Evolutionary conservation across 2,888 invertebrate genomes (phyloP).

Genomic region (Drosophila prostipennis): DNA sequence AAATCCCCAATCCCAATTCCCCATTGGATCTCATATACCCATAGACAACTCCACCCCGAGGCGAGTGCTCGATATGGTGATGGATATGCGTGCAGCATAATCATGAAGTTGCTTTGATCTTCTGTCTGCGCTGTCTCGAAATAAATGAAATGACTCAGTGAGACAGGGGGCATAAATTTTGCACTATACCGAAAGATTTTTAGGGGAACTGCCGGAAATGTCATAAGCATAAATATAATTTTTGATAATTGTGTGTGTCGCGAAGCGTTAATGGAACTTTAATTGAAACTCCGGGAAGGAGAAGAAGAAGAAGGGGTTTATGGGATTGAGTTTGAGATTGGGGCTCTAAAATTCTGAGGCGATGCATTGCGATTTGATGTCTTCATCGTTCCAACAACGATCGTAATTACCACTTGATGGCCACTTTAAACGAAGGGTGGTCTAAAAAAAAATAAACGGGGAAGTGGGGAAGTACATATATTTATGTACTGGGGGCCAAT

Average conservation of each 20-base stretch:
- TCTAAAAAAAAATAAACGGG: neutral
- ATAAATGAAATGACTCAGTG: conserved; percentile 54
- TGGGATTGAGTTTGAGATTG: neutral
- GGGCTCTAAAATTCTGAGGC: neutral
- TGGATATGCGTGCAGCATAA: conserved; percentile 72
- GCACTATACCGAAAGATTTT: neutral
- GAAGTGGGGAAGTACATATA: neutral
- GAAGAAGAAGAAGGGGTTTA: neutral
- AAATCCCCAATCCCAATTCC: neutral
- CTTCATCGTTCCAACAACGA: conserved; percentile 28
- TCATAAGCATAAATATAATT: conserved; percentile 77
- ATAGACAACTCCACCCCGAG: conserved; percentile 7
- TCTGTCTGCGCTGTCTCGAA: conserved; percentile 64
- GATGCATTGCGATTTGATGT: conserved; percentile 16
- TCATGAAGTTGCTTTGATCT: conserved; percentile 70
- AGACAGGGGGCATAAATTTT: conserved; percentile 19
- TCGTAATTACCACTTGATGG: conserved; percentile 33
- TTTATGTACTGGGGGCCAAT: conserved; percentile 51
- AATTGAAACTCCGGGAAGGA: conserved; percentile 66
- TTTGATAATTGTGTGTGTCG: conserved; percentile 79
- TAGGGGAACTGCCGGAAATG: conserved; percentile 68
- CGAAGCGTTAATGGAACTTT: conserved; percentile 79
- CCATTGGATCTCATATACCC: conserved; percentile 1
- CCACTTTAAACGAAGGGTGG: conserved; percentile 21
- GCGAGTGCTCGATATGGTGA: conserved; percentile 61